These are phyloP conservation scores for Ptilodon capucinus DNA, from an alignment of 2,888 invertebrate species.

Conservation along the genomic window DNA sequence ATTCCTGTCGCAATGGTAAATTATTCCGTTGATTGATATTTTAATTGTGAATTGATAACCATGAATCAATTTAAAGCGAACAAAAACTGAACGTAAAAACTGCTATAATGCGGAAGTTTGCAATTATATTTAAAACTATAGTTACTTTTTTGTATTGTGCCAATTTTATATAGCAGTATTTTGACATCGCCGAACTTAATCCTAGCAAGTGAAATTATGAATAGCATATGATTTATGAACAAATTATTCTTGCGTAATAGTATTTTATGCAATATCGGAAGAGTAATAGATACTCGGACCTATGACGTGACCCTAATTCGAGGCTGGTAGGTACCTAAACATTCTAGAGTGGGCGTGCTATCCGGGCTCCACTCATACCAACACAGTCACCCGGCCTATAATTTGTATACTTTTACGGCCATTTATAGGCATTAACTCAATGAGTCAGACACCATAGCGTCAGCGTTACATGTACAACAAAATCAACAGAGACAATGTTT, in stretches of 20 bases:
- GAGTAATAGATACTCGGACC: not conserved
- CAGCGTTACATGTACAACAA: constrained; percentile 10
- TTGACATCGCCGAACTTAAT: constrained; percentile 5
- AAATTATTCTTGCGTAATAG: not conserved
- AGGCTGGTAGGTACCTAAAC: constrained; percentile 3
- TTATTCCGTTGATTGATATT: constrained; percentile 56
- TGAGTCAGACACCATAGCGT: constrained; percentile 31
- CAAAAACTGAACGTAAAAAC: constrained; percentile 30
- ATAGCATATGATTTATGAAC: not conserved
- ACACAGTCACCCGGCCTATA: constrained; percentile 15
- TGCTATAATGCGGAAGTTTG: constrained; percentile 25
- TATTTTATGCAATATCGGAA: not conserved
- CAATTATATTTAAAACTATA: constrained; percentile 19
- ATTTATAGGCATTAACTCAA: constrained; percentile 26
- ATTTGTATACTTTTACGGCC: constrained; percentile 26
- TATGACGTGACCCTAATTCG: constrained; percentile 4
- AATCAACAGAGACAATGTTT: not conserved
- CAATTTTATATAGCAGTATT: constrained; percentile 13
- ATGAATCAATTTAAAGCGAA: constrained; percentile 27
- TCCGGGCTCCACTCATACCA: constrained; percentile 23
- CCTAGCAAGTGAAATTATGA: not conserved
- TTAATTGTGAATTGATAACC: constrained; percentile 62
- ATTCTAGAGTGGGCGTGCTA: constrained; percentile 18
- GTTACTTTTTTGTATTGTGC: constrained; percentile 16
- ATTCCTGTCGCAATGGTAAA: constrained; percentile 58